Evolutionary conservation across 2,888 invertebrate species (phyloP).

Genomic region (Acleris cristana): DNA sequence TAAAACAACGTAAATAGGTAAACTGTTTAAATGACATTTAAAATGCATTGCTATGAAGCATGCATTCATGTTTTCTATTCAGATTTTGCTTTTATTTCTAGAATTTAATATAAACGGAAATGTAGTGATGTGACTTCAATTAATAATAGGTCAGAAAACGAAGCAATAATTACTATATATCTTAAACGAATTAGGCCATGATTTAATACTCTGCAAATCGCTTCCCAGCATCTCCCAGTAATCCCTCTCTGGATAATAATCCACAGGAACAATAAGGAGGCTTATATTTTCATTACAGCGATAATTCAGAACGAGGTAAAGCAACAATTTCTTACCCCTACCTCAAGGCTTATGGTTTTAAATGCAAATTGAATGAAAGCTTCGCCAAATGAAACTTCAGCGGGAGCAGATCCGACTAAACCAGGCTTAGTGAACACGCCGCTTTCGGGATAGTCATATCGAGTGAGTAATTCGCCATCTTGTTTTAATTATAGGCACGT

Average conservation of each 20-base stretch:
- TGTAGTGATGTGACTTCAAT: no score
- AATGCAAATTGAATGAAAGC: constrained; percentile 41
- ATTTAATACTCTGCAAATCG: constrained; percentile 34
- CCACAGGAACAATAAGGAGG: constrained; percentile 35
- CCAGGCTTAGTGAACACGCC: constrained; percentile 35
- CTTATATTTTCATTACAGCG: constrained; percentile 38
- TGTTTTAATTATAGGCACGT: constrained; percentile 38
- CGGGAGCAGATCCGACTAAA: constrained; percentile 35
- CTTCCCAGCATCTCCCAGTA: constrained; percentile 26
- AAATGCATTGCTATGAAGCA: no score
- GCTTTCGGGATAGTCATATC: constrained; percentile 36
- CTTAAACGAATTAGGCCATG: constrained; percentile 27
- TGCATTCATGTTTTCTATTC: no score
- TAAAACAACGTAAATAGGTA: no score
- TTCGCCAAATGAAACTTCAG: constrained; percentile 37
- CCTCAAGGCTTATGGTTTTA: constrained; percentile 38
- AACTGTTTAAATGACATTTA: not conserved
- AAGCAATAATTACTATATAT: constrained; percentile 16
- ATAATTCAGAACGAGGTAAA: constrained; percentile 39
- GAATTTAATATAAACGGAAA: no score
- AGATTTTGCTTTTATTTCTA: no score
- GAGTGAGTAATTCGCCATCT: constrained; percentile 37
- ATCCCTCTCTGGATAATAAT: constrained; percentile 35
- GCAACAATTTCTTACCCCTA: constrained; percentile 35
- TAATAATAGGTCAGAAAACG: no score